phyloP scores from a whole-genome alignment of 2,113 vertebrate genomes.

The Phrynosoma platyrhinos region DNA sequence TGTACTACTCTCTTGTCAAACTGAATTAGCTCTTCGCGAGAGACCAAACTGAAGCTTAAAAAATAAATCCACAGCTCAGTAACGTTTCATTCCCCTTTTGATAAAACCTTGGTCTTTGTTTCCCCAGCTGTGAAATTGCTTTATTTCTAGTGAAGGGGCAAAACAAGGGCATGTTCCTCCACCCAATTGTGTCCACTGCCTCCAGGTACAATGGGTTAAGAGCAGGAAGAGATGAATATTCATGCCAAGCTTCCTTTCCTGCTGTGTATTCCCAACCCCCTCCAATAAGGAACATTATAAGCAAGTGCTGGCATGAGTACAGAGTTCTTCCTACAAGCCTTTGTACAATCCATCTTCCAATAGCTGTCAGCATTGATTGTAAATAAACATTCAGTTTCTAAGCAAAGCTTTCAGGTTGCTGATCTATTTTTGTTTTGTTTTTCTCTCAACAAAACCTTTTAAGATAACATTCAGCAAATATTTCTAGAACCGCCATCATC shows the following conservation, averaged over 20 bases:
- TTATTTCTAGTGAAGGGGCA: not conserved
- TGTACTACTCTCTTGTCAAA: not conserved
- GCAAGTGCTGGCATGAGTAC: conserved; percentile 1
- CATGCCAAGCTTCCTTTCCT: not conserved
- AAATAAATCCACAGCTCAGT: not conserved
- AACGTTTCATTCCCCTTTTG: not conserved
- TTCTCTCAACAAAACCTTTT: conserved; percentile 9
- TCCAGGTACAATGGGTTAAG: not conserved
- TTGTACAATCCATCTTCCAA: not conserved
- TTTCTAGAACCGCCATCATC: not conserved
- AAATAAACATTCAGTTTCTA: conserved; percentile 17
- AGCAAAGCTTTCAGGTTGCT: conserved; percentile 10
- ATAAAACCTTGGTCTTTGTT: not conserved
- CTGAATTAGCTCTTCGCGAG: not conserved
- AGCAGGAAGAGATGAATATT: not conserved
- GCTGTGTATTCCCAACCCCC: not conserved
- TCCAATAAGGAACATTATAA: not conserved
- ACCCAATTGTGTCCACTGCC: not conserved
- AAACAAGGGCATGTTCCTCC: not conserved
- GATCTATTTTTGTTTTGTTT: conserved; percentile 16
- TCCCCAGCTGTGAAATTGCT: conserved; percentile 12
- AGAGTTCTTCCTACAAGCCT: conserved; percentile 8
- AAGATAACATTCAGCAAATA: conserved; percentile 1
- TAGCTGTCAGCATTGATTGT: conserved; percentile 12
- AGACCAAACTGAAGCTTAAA: not conserved